A percentile compares a stretch with the other conserved stretches of the same genome.
Conservation (phyloP, 2,888 invertebrate species). For the Nemoura dubitans region DNA sequence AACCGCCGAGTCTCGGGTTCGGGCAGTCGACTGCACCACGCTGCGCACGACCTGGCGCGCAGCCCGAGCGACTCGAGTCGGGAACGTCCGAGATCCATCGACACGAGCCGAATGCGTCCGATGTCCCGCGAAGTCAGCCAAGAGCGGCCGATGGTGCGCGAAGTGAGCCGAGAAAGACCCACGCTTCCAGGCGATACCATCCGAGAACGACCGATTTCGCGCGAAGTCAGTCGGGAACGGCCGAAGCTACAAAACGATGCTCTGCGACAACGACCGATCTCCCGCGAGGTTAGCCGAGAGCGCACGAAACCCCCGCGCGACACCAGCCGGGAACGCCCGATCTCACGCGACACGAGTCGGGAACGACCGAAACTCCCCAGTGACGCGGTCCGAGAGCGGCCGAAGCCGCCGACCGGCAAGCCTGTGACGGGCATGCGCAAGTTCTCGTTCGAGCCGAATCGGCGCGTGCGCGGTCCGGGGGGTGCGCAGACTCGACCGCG, state of each 20-base stretch:
- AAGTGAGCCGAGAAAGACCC: not conserved
- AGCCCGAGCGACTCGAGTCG: not conserved
- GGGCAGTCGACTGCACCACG: not conserved
- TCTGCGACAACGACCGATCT: not conserved
- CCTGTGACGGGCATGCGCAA: slow-evolving; percentile 61
- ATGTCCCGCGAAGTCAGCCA: not conserved
- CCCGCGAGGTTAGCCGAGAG: not conserved
- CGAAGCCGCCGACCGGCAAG: slow-evolving; percentile 26
- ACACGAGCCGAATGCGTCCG: not conserved
- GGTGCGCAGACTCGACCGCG: slow-evolving; percentile 56
- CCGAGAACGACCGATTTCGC: not conserved
- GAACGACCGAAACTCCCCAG: not conserved
- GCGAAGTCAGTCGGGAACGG: not conserved
- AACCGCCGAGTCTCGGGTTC: not conserved
- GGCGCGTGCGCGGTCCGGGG: slow-evolving; percentile 51
- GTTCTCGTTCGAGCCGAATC: slow-evolving; percentile 56
- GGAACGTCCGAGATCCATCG: not conserved
- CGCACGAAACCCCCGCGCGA: not conserved
- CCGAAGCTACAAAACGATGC: not conserved
- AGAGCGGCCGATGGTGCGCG: not conserved
- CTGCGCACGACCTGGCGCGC: not conserved
- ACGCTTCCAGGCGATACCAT: not conserved
- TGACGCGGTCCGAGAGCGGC: slow-evolving; percentile 22
- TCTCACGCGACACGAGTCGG: not conserved
- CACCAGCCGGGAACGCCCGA: not conserved